Evolutionary conservation across 2,888 invertebrate species (phyloP).

Genomic region (Caenorhabditis virilis): DNA sequence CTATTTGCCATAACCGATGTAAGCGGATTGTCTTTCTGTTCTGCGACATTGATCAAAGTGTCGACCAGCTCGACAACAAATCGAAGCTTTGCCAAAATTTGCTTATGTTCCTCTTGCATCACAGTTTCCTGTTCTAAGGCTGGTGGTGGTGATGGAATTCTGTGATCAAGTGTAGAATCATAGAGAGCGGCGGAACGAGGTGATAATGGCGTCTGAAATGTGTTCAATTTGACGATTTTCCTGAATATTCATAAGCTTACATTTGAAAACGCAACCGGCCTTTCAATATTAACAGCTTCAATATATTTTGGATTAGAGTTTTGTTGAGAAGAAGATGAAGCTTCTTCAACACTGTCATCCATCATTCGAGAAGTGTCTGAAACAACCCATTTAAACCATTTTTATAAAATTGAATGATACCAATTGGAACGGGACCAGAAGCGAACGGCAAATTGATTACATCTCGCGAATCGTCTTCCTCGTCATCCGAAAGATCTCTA

Average conservation of each 20-base stretch:
- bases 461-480: conserved; percentile 48
- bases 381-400: not conserved
- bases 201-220: conserved; percentile 1
- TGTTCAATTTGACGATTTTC: no score
- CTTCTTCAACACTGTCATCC: conserved; percentile 53
- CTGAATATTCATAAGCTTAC: not conserved
- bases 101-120: conserved; percentile 75
- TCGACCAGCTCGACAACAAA: conserved; percentile 94
- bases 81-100: conserved; percentile 86
- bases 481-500: conserved; percentile 48
- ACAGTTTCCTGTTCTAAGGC: conserved; percentile 93
- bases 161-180: conserved; percentile 21
- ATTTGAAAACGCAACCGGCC: conserved; percentile 6
- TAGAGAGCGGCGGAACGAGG: conserved; percentile 1
- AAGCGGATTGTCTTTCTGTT: conserved; percentile 70
- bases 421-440: conserved; percentile 5
- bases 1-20: conserved; percentile 39
- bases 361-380: conserved; percentile 50
- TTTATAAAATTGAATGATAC: not conserved
- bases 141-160: conserved; percentile 73
- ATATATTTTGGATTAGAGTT: not conserved
- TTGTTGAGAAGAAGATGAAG: conserved; percentile 24
- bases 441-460: conserved; percentile 53
- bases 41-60: conserved; percentile 82
- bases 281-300: conserved; percentile 1